phyloP scores from a whole-genome alignment of 2,888 invertebrate genomes.

The Ornithoptera priamus region DNA sequence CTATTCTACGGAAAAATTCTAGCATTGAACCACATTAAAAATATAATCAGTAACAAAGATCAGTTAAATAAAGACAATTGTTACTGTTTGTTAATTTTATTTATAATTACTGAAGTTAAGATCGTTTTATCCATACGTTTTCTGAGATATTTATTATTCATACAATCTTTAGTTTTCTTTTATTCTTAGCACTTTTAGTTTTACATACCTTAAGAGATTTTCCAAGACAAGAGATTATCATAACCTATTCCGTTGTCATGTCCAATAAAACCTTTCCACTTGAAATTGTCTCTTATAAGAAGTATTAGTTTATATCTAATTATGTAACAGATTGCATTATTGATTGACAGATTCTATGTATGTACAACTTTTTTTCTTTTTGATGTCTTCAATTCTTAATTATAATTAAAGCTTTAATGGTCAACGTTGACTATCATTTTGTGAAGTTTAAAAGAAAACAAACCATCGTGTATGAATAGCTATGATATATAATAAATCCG shows the following conservation, averaged over 20 bases:
- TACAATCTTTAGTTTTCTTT: not conserved
- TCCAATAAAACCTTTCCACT: too few relatives aligned
- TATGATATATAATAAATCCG: not conserved
- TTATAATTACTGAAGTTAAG: too few relatives aligned
- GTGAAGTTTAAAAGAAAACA: not conserved
- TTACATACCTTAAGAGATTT: not conserved
- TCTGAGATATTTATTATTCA: too few relatives aligned
- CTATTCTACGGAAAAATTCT: not conserved
- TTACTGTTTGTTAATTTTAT: too few relatives aligned
- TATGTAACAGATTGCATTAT: not conserved
- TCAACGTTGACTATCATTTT: not conserved
- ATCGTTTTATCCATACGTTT: too few relatives aligned
- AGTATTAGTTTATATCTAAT: not conserved
- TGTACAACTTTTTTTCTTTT: not conserved
- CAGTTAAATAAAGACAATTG: too few relatives aligned
- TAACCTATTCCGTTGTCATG: not conserved
- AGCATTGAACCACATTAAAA: too few relatives aligned
- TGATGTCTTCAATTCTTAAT: too few relatives aligned
- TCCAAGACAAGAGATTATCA: not conserved
- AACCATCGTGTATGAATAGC: too few relatives aligned
- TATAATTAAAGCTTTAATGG: not conserved
- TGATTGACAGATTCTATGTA: not conserved
- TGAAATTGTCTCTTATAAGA: not conserved
- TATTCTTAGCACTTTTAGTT: not conserved
- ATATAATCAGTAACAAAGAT: too few relatives aligned